phyloP scores from a whole-genome alignment of 2,888 invertebrate genomes.

The Platycheirus rosarum region DNA sequence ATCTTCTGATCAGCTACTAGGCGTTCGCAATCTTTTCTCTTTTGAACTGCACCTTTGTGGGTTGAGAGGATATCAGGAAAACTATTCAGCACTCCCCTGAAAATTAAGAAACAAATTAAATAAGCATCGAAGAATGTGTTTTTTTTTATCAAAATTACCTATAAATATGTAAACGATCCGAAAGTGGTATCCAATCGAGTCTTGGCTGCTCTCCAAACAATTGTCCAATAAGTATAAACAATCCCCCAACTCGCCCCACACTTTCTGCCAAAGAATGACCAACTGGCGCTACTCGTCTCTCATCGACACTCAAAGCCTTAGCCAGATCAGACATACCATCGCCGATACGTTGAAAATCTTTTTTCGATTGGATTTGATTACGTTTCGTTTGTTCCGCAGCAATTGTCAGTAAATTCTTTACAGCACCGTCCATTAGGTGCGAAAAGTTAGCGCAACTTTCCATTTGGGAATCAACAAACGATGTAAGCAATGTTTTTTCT shows the following conservation, averaged over 20 bases:
- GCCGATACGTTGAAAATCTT: slow-evolving; percentile 95
- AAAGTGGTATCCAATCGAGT: slow-evolving; percentile 94
- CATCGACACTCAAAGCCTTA: slow-evolving; percentile 91
- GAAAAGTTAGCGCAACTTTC: slow-evolving; percentile 93
- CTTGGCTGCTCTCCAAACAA: slow-evolving; percentile 95
- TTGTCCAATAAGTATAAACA: slow-evolving; percentile 94
- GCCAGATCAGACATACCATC: slow-evolving; percentile 93
- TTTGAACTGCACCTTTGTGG: slow-evolving; percentile 94
- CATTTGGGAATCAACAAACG: slow-evolving; percentile 90
- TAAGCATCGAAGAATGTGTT: background rate
- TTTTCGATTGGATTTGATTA: slow-evolving; percentile 86
- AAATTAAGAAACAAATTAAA: slow-evolving; percentile 20
- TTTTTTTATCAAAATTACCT: slow-evolving; percentile 80
- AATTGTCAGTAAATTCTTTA: slow-evolving; percentile 91
- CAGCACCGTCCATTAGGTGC: slow-evolving; percentile 92
- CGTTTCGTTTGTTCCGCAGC: slow-evolving; percentile 94
- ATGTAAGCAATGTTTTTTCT: slow-evolving; percentile 88
- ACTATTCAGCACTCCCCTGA: slow-evolving; percentile 91
- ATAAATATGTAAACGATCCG: slow-evolving; percentile 96
- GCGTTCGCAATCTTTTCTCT: slow-evolving; percentile 94
- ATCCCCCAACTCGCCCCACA: slow-evolving; percentile 92
- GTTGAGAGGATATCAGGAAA: slow-evolving; percentile 95
- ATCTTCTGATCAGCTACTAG: slow-evolving; percentile 91
- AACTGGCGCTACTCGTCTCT: slow-evolving; percentile 84
- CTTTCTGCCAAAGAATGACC: slow-evolving; percentile 90